A percentile compares a stretch with the other conserved stretches of the same genome.
Evolutionary conservation across 2,888 invertebrate genomes (phyloP).

Genomic region (Antheraea assamensis): DNA sequence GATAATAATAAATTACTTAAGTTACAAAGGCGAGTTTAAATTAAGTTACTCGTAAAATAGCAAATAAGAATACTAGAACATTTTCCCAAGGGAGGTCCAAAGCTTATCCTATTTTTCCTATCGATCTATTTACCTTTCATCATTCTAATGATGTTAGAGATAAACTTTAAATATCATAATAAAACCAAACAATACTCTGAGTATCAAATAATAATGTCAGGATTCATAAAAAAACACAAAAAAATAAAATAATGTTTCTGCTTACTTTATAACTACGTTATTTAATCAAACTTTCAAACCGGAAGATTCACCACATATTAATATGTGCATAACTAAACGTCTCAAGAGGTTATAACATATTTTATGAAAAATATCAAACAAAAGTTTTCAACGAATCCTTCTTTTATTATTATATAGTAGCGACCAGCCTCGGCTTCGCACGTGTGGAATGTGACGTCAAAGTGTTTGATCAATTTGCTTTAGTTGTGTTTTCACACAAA

Average conservation of each 20-base stretch:
- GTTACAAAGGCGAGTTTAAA: not conserved
- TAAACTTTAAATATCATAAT: not conserved
- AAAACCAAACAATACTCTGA: not conserved
- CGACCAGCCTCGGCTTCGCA: not conserved
- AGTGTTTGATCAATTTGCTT: not conserved
- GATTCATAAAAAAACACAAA: not conserved
- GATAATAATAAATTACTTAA: not conserved
- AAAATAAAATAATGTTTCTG: not conserved
- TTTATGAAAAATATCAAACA: not conserved
- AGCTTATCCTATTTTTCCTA: no score
- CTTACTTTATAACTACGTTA: not conserved
- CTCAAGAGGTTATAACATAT: not conserved
- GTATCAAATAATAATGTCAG: not conserved
- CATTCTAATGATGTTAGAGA: not conserved
- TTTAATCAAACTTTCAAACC: constrained; percentile 27
- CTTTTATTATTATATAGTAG: not conserved
- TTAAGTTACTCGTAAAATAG: no score
- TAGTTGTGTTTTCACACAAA: no score
- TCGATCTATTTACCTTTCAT: not conserved
- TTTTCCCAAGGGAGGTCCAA: no score
- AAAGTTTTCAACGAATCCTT: not conserved
- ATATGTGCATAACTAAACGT: not conserved
- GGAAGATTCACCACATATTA: constrained; percentile 19
- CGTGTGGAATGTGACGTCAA: no score
- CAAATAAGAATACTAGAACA: no score